Evolutionary conservation across 2,797 vertebrate genomes (phyloP).

Genomic region (Chrysolophus pictus): DNA sequence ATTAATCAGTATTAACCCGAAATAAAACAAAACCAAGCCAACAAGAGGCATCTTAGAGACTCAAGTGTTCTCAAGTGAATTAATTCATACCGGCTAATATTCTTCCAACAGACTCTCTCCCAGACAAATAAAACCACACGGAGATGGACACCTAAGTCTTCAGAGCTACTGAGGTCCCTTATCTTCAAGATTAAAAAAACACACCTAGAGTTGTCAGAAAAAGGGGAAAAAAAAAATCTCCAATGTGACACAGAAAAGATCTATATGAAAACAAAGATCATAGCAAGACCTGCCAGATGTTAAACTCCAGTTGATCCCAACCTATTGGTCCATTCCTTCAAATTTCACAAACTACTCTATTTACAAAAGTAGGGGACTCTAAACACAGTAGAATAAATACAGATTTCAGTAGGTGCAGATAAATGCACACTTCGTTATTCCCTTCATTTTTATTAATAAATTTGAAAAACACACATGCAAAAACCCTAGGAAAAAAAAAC

Average conservation of each 20-base stretch:
- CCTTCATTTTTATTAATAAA: background rate
- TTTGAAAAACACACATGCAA: background rate
- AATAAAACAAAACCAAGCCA: background rate
- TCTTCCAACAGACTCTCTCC: background rate
- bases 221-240: background rate
- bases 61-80: background rate
- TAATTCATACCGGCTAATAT: background rate
- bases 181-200: background rate
- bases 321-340: background rate
- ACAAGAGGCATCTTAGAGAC: constrained; percentile 11
- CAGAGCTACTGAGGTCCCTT: background rate
- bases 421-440: background rate
- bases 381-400: background rate
- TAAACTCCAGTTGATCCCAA: background rate
- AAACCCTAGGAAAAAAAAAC: background rate
- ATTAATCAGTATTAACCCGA: constrained; percentile 28
- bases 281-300: background rate
- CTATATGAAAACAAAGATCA: background rate
- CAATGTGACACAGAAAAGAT: background rate
- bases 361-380: background rate
- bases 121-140: background rate
- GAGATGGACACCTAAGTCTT: background rate
- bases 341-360: background rate
- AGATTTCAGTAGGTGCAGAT: background rate
- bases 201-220: background rate